Evolutionary conservation across 1,140 invertebrate genomes (phyloP).

Genomic region (Dendrolimus punctatus): DNA sequence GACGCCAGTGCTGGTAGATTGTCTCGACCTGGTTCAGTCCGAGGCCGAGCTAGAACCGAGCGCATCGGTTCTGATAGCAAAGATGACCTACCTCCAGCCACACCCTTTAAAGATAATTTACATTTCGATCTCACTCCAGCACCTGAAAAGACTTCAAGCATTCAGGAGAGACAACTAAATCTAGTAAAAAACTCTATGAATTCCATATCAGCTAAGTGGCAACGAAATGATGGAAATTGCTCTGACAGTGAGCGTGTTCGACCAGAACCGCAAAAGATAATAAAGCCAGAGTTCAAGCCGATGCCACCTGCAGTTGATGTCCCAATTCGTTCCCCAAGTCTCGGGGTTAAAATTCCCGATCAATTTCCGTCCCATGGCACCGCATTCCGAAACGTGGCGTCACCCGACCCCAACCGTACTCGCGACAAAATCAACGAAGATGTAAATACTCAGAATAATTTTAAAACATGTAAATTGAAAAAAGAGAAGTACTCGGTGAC

Average conservation of each 20-base stretch:
- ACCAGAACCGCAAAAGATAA: slow-evolving; percentile 57
- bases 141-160: slow-evolving; percentile 11
- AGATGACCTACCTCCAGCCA: slow-evolving; percentile 47
- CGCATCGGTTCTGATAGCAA: slow-evolving; percentile 41
- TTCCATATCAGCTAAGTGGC: slow-evolving; percentile 34
- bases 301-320: slow-evolving; percentile 48
- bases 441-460: slow-evolving; percentile 46
- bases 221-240: slow-evolving; percentile 31
- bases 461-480: slow-evolving; percentile 54
- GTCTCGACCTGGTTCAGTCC: slow-evolving; percentile 50
- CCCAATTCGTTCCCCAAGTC: slow-evolving; percentile 55
- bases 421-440: slow-evolving; percentile 41
- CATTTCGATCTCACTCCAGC: slow-evolving; percentile 25
- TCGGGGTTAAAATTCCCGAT: slow-evolving; percentile 49
- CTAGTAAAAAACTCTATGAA: slow-evolving; percentile 27
- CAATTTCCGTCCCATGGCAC: slow-evolving; percentile 61
- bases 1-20: slow-evolving; percentile 43
- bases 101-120: slow-evolving; percentile 51
- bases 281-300: slow-evolving; percentile 60
- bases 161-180: slow-evolving; percentile 36
- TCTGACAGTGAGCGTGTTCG: slow-evolving; percentile 21
- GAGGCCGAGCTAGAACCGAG: slow-evolving; percentile 34
- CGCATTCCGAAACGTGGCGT: slow-evolving; percentile 57
- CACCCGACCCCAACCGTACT: slow-evolving; percentile 35
- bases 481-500: slow-evolving; percentile 58